Base-by-base conservation (phyloP, 2,113 vertebrate genomes). In the Pandion haliaetus region DNA sequence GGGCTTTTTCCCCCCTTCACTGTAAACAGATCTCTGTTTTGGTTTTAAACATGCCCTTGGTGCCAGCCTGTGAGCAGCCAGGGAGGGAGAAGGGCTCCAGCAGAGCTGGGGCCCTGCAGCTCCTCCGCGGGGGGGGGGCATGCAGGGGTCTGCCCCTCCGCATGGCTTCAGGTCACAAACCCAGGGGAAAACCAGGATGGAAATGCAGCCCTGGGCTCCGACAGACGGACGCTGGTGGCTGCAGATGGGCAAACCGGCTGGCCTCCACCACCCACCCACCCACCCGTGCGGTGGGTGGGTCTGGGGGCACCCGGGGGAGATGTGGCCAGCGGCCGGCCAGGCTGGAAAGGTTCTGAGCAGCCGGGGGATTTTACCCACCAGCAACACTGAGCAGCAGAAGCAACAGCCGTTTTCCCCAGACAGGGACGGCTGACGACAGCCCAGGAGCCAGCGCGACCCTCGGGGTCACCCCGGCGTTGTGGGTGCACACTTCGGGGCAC, bases 381-480 rank as follows among this genome's bases (percentile, higher is more conserved):
- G 81, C 17, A 31, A 8, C 5, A 1, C 8, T 0, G n/a, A 69
- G 61, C n/a, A 49, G 74, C 42, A 40, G n/a, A 26, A 54, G 42
- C 14, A 10, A 23, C 1, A 6, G 34, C 38, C 42, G 0, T 34
- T 25, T 4, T 34, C 21, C 66, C 71, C 28, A 6, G 92, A 5
- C 5, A 12, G 45, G 61, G 74, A 9, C 0, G 23, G 71, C 54
- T 38, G 44, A 5, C 1, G 23, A 34, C 34, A 45, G 49, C 67
- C 55, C 2, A 0, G 63, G 52, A 36, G 66, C 42, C 71, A n/a
- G 67, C 4, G 2, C 0, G 0, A 34, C 21, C 54, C 29, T 21
- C 0, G 0, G 52, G 29, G 50, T 34, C 74, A 21, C 40, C 29
- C 42, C 1, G 1, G 67, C 3, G 0, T 0, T 2, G 16, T 3